Base-by-base conservation (phyloP, 2,113 vertebrate species). In the Apeltes quadracus region DNA sequence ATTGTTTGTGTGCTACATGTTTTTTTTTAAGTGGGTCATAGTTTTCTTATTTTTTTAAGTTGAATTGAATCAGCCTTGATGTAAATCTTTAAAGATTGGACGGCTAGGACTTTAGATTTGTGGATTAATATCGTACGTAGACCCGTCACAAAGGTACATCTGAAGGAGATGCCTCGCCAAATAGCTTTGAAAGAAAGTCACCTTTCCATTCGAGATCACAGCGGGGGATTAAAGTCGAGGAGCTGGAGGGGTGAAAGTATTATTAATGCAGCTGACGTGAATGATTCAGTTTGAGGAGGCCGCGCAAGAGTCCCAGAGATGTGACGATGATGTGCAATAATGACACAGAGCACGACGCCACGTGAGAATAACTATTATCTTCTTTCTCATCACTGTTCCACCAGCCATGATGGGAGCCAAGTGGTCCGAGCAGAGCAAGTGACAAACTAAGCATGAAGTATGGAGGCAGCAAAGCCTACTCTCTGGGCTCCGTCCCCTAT, bases 331-430 rank as follows among this genome's bases (percentile, higher is more conserved):
- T 32, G 18, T 29, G 22, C 1, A 20, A 59, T 27, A 16, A 70
- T 59, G 48, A 15, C 68, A 50, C 15, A 9, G 43, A 48, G 29
- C 15, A 16, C n/a, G 36, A 13, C 5, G 18, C n/a, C 18, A 69
- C 20, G 23, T 13, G 23, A 9, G 9, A 59, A 10, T 23, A 23
- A 46, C 18, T 39, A 55, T 27, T 5, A 6, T 43, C 7, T n/a
- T n/a, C 2, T 2, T 16, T 15, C 11, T 41, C 11, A 56, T 11
- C 27, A 4, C 41, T 34, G 22, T 14, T 27, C n/a, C 54, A 69
- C 67, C 55, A 48, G 67, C 29, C 16, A 29, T 23, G 1, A 23
- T 29, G 36, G 18, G 55, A 68, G 29, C 58, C n/a, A 72, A 84
- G 38, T 73, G 38, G 63, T 65, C 32, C 36, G 32, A 23, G 23